A percentile compares a stretch with the other conserved stretches of the same genome.
Conservation (phyloP, 2,113 vertebrate species). For the Jaculus jaculus region DNA sequence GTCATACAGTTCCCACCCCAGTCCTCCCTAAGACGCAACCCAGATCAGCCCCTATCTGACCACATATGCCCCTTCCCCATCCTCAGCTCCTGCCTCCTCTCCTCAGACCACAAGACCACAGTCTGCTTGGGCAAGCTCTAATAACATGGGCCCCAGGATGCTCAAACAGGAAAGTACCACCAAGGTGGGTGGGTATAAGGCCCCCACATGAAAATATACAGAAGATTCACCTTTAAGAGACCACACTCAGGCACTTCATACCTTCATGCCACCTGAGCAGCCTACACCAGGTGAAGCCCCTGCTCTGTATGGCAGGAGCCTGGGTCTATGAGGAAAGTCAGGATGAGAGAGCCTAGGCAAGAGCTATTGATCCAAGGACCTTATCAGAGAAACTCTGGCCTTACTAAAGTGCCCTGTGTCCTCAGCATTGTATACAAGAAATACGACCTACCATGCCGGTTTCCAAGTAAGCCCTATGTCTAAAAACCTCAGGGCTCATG, state of each 20-base stretch:
- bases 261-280: background rate
- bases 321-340: background rate
- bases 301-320: background rate
- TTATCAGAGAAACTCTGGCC: slow-evolving; percentile 9
- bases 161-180: background rate
- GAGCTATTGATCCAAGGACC: background rate
- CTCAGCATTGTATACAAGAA: slow-evolving; percentile 50
- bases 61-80: background rate
- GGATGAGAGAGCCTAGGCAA: background rate
- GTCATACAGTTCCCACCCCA: background rate
- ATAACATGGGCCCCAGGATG: background rate
- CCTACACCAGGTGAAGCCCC: background rate
- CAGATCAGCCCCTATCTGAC: background rate
- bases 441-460: slow-evolving; percentile 57
- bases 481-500: slow-evolving; percentile 80
- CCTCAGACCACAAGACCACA: background rate
- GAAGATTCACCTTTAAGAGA: background rate
- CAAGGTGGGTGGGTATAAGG: background rate
- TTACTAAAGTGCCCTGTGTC: slow-evolving; percentile 13
- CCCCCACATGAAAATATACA: background rate
- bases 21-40: background rate
- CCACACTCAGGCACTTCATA: background rate
- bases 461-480: slow-evolving; percentile 71
- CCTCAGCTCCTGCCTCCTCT: background rate
- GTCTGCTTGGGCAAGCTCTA: background rate